These are phyloP conservation scores for Tortricodes alternella DNA, from an alignment of 2,888 invertebrate species.

Conservation along the genomic window DNA sequence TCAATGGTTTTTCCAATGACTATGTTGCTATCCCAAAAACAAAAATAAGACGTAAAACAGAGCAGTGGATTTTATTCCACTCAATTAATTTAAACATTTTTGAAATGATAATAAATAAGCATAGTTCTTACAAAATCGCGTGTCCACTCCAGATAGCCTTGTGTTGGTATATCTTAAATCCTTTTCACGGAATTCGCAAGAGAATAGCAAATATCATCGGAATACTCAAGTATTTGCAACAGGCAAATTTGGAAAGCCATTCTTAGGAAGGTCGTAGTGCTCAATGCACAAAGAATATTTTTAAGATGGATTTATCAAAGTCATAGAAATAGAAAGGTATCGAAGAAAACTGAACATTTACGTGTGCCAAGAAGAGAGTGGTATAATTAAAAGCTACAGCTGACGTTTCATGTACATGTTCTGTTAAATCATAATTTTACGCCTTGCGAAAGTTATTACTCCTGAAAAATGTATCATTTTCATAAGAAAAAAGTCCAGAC, in stretches of 20 bases:
- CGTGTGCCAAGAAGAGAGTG: constrained; percentile 48
- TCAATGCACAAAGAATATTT: too few relatives aligned
- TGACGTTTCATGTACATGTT: constrained; percentile 7
- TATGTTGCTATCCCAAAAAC: too few relatives aligned
- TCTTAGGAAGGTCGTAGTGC: background rate
- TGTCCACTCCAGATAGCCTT: too few relatives aligned
- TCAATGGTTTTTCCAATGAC: too few relatives aligned
- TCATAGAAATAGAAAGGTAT: constrained; percentile 1
- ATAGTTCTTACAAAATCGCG: background rate
- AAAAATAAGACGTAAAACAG: too few relatives aligned
- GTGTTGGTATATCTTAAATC: too few relatives aligned
- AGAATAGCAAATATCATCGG: background rate
- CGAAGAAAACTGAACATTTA: constrained; percentile 8
- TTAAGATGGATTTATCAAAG: background rate
- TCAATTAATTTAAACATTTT: too few relatives aligned
- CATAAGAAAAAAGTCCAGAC: background rate
- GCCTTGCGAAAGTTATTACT: background rate
- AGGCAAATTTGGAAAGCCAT: background rate
- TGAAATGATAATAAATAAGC: too few relatives aligned
- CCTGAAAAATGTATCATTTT: background rate
- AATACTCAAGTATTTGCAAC: background rate
- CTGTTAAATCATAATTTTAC: background rate
- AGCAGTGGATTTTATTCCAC: too few relatives aligned
- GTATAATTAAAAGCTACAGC: constrained; percentile 45
- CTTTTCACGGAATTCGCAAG: background rate